Conservation (phyloP, 37 sponge, comb jelly and placozoan genomes). For the Axinella damicornis region DNA sequence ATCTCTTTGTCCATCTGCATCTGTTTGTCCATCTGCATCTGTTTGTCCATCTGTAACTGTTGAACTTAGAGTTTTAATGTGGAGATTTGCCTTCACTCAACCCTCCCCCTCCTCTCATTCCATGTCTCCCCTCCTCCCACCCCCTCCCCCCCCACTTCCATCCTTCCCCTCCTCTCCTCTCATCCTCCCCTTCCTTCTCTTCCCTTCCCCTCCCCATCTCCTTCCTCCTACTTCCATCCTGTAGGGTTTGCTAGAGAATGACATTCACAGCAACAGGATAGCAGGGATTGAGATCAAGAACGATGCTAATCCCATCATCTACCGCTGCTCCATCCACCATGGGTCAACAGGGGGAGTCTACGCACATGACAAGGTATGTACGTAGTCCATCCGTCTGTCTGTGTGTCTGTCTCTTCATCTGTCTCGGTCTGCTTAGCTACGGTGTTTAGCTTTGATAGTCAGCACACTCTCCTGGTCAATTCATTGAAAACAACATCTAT, state of each 20-base stretch:
- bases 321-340: conserved; percentile 74
- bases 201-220: too few species aligned
- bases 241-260: conserved; percentile 85
- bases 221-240: too few species aligned
- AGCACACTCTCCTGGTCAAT: too few species aligned
- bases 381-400: neutral
- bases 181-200: too few species aligned
- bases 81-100: neutral
- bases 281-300: conserved; percentile 91
- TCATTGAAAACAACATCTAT: conserved; percentile 84
- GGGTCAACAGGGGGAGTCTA: conserved; percentile 90
- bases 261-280: conserved; percentile 81
- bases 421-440: too few species aligned
- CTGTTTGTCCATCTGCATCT: too few species aligned
- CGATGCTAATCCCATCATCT: conserved; percentile 83
- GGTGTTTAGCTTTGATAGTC: too few species aligned
- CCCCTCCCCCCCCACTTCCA: too few species aligned
- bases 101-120: neutral
- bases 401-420: neutral
- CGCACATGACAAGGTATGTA: conserved; percentile 81
- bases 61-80: neutral
- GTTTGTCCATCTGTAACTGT: too few species aligned
- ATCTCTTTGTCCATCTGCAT: neutral
- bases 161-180: too few species aligned
- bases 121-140: too few species aligned